These are phyloP conservation scores for Hirtodrosophila duncani DNA, from an alignment of 2,888 invertebrate species.

Conservation along the genomic window DNA sequence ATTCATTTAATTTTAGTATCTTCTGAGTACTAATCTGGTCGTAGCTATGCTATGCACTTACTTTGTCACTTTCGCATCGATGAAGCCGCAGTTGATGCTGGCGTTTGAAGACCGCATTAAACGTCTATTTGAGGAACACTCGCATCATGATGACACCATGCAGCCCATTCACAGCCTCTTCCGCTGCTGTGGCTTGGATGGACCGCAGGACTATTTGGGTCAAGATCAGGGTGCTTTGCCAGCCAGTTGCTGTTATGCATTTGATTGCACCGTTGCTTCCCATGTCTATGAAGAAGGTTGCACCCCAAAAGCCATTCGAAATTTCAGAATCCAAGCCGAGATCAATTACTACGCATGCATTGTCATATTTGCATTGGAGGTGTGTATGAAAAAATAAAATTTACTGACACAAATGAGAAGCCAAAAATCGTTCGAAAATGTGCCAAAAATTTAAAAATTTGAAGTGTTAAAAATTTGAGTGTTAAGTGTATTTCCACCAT, in stretches of 20 bases:
- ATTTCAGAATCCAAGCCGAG: constrained; percentile 42
- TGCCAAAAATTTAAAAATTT: too few relatives aligned
- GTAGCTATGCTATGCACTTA: constrained; percentile 55
- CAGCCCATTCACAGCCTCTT: constrained; percentile 66
- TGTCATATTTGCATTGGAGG: constrained; percentile 53
- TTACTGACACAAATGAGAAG: too few relatives aligned
- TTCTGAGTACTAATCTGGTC: constrained; percentile 33
- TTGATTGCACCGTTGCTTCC: constrained; percentile 56
- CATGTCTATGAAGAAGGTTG: constrained; percentile 66
- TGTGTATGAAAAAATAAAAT: constrained; percentile 16
- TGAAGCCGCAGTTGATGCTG: constrained; percentile 49
- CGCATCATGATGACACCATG: constrained; percentile 57
- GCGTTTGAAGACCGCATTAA: constrained; percentile 60
- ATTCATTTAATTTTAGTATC: constrained; percentile 36
- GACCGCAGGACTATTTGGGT: constrained; percentile 66
- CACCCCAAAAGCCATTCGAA: constrained; percentile 37
- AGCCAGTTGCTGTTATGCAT: constrained; percentile 62
- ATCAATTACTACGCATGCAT: constrained; percentile 53
- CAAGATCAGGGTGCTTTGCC: constrained; percentile 59
- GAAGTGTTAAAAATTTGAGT: too few relatives aligned
- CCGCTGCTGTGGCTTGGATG: constrained; percentile 65
- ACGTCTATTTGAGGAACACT: constrained; percentile 49
- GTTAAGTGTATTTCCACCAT: too few relatives aligned
- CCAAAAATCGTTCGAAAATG: too few relatives aligned
- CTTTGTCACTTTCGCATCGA: constrained; percentile 56